Conservation (phyloP, 1,140 invertebrate species). For the Drosophila pachea region DNA sequence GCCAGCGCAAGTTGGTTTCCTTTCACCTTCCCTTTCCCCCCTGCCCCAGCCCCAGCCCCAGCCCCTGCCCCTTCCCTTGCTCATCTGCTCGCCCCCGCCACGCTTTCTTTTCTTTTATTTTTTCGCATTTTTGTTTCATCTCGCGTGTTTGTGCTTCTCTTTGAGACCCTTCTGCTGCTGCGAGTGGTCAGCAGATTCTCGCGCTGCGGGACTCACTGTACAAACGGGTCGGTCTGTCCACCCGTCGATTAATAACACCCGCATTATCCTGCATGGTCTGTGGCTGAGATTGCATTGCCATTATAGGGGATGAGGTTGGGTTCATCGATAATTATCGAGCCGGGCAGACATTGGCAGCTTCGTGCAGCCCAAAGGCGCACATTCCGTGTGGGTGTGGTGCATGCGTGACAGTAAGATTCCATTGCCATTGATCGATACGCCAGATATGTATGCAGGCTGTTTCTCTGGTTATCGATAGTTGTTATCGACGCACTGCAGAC, state of each 20-base stretch:
- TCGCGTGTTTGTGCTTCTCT: neutral
- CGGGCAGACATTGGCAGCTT: no score
- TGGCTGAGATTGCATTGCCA: no score
- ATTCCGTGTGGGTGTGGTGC: no score
- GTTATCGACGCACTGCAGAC: neutral
- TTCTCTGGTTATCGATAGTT: neutral
- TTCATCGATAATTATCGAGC: no score
- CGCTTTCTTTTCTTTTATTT: neutral
- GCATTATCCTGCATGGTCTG: neutral
- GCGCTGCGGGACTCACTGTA: conserved; percentile 2
- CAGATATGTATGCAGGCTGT: neutral
- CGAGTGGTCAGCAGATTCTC: no score
- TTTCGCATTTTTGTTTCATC: neutral
- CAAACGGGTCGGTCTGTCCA: neutral
- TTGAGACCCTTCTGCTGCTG: conserved; percentile 1
- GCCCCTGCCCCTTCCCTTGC: no score
- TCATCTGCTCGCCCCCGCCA: no score
- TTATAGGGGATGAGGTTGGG: no score
- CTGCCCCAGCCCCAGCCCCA: no score
- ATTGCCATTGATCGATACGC: no score
- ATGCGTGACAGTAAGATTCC: no score
- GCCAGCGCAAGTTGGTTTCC: neutral
- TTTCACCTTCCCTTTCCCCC: neutral
- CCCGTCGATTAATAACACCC: conserved; percentile 1
- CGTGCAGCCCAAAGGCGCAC: no score